phyloP scores from a whole-genome alignment of 2,888 invertebrate genomes.

The Tyria jacobaeae region DNA sequence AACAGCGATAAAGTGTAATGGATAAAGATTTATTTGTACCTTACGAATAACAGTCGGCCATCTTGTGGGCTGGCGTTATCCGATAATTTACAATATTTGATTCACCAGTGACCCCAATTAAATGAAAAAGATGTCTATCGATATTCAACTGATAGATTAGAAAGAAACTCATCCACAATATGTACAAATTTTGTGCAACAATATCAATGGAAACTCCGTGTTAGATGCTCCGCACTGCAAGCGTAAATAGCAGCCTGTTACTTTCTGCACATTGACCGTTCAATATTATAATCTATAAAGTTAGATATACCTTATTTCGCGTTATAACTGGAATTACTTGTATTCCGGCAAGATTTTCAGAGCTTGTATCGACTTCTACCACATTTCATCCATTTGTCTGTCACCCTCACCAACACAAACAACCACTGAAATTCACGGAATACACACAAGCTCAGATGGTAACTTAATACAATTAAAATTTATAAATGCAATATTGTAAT shows the following conservation, averaged over 20 bases:
- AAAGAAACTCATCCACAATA: constrained; percentile 60
- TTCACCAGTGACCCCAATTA: constrained; percentile 65
- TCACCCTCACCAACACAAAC: constrained; percentile 81
- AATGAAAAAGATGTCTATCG: constrained; percentile 58
- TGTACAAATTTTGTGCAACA: constrained; percentile 58
- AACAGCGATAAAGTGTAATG: constrained; percentile 54
- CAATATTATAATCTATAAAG: constrained; percentile 26
- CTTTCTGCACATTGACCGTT: constrained; percentile 57
- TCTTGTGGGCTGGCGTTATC: constrained; percentile 86
- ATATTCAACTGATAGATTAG: constrained; percentile 54
- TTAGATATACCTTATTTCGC: constrained; percentile 62
- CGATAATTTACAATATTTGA: constrained; percentile 74
- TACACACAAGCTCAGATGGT: constrained; percentile 63
- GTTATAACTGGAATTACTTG: constrained; percentile 49
- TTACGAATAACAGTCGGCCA: constrained; percentile 86
- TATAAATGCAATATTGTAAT: constrained; percentile 23
- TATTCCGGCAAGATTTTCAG: constrained; percentile 51
- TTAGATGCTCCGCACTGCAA: constrained; percentile 74
- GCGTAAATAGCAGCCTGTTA: constrained; percentile 75
- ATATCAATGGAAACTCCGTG: constrained; percentile 61
- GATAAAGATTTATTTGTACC: constrained; percentile 77
- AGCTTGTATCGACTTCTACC: constrained; percentile 69
- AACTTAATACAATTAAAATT: constrained; percentile 40
- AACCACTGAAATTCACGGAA: constrained; percentile 70
- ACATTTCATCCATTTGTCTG: constrained; percentile 76